Conservation (phyloP, 2,113 vertebrate genomes). For the Puffinus mauretanicus region DNA sequence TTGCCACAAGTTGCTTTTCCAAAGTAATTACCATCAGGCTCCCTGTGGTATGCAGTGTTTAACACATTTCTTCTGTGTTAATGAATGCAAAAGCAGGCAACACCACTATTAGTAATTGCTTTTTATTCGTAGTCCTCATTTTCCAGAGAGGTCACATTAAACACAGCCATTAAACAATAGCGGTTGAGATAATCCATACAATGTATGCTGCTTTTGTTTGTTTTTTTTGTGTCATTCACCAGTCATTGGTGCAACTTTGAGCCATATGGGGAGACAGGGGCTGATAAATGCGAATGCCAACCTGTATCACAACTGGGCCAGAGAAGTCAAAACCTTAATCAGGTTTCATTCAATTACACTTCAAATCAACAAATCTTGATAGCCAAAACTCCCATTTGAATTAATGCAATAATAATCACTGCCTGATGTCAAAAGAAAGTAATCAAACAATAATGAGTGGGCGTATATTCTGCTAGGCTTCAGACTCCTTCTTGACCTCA, state of each 20-base stretch:
- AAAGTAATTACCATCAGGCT: constrained; percentile 64
- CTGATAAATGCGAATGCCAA: constrained; percentile 73
- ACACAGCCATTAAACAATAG: constrained; percentile 94
- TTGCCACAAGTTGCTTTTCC: constrained; percentile 65
- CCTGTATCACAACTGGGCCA: constrained; percentile 67
- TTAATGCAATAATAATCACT: constrained; percentile 80
- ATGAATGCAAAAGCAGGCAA: constrained; percentile 79
- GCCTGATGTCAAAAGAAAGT: constrained; percentile 76
- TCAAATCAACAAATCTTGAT: constrained; percentile 80
- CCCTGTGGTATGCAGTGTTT: constrained; percentile 49
- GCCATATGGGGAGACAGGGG: constrained; percentile 74
- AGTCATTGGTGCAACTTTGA: constrained; percentile 80
- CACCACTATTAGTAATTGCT: constrained; percentile 85
- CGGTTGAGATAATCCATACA: constrained; percentile 89
- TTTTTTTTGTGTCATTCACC: constrained; percentile 74
- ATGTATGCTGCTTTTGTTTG: constrained; percentile 83
- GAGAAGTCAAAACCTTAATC: constrained; percentile 76
- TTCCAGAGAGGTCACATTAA: constrained; percentile 94
- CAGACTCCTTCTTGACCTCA: constrained; percentile 80
- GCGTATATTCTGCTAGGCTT: constrained; percentile 73
- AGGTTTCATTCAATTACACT: constrained; percentile 77
- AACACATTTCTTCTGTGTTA: constrained; percentile 73
- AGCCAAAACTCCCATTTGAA: constrained; percentile 80
- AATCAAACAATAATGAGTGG: constrained; percentile 82
- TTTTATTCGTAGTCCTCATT: constrained; percentile 87